Conservation (phyloP, 2,797 vertebrate genomes). For the Galaxias olidus region DNA sequence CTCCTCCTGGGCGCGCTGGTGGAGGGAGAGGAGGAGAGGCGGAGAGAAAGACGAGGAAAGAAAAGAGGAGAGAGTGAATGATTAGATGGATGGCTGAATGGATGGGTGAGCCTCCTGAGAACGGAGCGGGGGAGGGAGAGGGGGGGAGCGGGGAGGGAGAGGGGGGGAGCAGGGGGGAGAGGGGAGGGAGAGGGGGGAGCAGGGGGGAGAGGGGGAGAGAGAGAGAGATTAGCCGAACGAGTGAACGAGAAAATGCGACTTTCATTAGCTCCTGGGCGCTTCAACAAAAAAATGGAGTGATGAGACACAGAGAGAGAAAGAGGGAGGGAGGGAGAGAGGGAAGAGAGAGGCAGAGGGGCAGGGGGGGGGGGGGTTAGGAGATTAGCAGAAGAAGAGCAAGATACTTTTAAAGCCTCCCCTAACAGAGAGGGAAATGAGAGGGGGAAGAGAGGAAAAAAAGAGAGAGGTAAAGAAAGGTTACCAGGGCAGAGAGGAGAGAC, state of each 20-base stretch:
- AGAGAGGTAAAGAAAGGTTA: not conserved
- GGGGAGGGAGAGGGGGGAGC: not conserved
- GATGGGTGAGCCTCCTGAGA: no score
- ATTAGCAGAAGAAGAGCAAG: not conserved
- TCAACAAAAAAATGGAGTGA: not conserved
- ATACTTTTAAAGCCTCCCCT: not conserved
- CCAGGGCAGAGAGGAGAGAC: slow-evolving; percentile 3
- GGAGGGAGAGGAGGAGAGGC: not conserved
- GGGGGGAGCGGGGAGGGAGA: slow-evolving; percentile 23
- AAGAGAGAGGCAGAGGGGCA: slow-evolving; percentile 34
- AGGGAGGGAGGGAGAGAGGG: slow-evolving; percentile 16
- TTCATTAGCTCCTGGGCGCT: no score
- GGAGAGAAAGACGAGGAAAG: slow-evolving; percentile 17
- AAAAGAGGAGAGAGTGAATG: not conserved
- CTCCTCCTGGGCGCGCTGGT: slow-evolving; percentile 93
- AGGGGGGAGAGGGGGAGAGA: not conserved
- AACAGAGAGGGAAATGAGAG: slow-evolving; percentile 6
- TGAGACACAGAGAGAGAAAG: not conserved
- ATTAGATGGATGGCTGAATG: not conserved
- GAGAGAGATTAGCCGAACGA: not conserved
- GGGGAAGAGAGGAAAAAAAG: slow-evolving; percentile 3
- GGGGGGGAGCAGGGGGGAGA: not conserved
- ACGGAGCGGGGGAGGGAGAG: not conserved
- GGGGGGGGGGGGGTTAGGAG: slow-evolving; percentile 19
- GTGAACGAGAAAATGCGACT: no score